Base-by-base conservation (phyloP, 2,797 vertebrate genomes). In the Sparidentex hasta region DNA sequence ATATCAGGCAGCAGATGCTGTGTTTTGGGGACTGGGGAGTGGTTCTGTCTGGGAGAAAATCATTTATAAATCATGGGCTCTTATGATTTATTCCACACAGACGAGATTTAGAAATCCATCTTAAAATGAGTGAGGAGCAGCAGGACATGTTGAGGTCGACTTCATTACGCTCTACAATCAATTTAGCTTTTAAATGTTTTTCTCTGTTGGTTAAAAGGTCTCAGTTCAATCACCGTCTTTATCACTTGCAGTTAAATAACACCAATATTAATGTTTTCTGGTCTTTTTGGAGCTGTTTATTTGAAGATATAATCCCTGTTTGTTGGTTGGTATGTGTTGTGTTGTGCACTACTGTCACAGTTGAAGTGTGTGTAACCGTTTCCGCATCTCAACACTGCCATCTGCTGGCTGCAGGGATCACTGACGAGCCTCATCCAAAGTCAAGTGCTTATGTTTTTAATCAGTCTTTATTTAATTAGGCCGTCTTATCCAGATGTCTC, bases 341-440 rank as follows among this genome's bases (percentile, higher is more conserved):
- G 38, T 23, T 25, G 7, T 29, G 1, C 9, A 9, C 13, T 2
- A 9, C 17, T 11, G 16, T 41, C 5, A 44, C 9, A 33, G 5
- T 1, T 5, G 29, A 33, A 33, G 29, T 33, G 33, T 38, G 4
- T 65, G 20, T 14, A 9, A 5, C 21, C 14, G 18, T 55, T 78
- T 74, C 44, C 77, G 71, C 41, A 79, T 81, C 38, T 79, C 61
- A 88, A 89, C 46, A 59, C 68, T 76, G 85, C 88, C 91, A 84
- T 62, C 93, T 94, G 82, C 74, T 88, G 92, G 71, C 12, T 7
- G 18, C 20, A 65, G 1, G 5, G 18, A 38, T 38, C 4, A 74
- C 50, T 55, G 23, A 18, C 11, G 25, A 6, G 13, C 25, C 21
- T 2, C 2, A 14, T 3, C 59, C 8, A 57, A 7, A 6, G 7